Evolutionary conservation across 1,140 invertebrate species (phyloP), one percentile per base, ranked within the genome.

Genomic region (Trissolcus basalis): DNA sequence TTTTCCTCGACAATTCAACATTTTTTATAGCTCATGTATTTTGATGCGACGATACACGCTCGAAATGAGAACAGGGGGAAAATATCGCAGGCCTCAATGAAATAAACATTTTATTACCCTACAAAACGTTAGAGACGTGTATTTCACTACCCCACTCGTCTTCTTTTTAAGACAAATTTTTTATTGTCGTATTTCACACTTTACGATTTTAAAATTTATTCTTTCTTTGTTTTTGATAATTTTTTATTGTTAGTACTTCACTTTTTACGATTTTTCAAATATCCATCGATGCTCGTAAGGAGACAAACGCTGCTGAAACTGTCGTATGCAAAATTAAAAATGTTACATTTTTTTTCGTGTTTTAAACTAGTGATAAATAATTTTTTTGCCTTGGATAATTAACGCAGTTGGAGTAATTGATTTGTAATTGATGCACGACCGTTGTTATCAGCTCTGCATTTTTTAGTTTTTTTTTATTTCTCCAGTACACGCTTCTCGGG

Each of bases 31-130:
- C 47, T 68, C 58, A 33, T 68, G 56, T 71, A 68, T 68, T 71
- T 56, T 67, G 45, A 61, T 51, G 67, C 60, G 51, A 64, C 44
- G 64, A 69, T 59, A 75, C 19, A 39, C n/a, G 32, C 36, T 14
- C 12, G 13, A 45, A 49, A 41, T 41, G 32, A 35, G 45, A 11
- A 49, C 7, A 19, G 14, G 36, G 14, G 19, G 36, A 60, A 50
- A 39, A 65, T 15, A 33, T 47, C 41, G 13, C 43, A 41, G 35
- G 43, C 49, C 27, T 54, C 54, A 44, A 64, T 68, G 64, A 69
- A 77, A 77, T 72, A 72, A 77, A 68, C 68, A n/a, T 72, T 72
- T 77, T 69, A 77, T 64, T 64, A 55, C 43, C 41, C 65, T 44
- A 45, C 70, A 76, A 76, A 76, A 76, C 70, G 59, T 69, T 76